Percentiles rank a stretch among this genome's conserved stretches.
These are phyloP conservation scores for Nephrocerus scutellatus DNA, from an alignment of 2,888 invertebrate genomes.

Conservation along the genomic window DNA sequence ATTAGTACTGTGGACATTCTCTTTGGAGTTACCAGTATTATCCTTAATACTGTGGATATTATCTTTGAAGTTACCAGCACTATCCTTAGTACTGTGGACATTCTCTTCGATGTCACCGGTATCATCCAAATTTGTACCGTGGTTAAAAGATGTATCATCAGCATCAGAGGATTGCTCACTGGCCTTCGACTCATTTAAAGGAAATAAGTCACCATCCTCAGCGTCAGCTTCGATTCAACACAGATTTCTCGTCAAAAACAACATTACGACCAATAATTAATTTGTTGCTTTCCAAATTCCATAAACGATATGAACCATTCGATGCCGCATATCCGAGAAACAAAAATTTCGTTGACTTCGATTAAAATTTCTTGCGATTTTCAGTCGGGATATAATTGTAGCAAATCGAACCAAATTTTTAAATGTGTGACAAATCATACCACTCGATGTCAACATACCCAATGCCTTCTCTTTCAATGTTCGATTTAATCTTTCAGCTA, in stretches of 20 bases:
- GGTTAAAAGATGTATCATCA: neutral
- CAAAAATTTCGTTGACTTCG: constrained; percentile 1
- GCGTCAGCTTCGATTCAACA: neutral
- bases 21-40: too few relatives aligned
- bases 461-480: constrained; percentile 22
- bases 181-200: too few relatives aligned
- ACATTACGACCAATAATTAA: too few relatives aligned
- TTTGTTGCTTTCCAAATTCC: neutral
- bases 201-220: neutral
- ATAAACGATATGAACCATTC: constrained; percentile 4
- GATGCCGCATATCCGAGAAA: neutral
- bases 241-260: too few relatives aligned
- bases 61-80: too few relatives aligned
- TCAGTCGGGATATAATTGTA: constrained; percentile 15
- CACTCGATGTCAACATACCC: constrained; percentile 25
- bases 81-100: too few relatives aligned
- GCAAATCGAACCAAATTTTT: constrained; percentile 14
- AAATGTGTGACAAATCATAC: constrained; percentile 1
- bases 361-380: constrained; percentile 19
- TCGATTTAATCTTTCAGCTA: constrained; percentile 24
- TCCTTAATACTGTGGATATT: too few relatives aligned
- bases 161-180: constrained; percentile 9
- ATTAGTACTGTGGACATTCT: too few relatives aligned
- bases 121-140: neutral
- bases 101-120: neutral